Evolutionary conservation across 1,140 invertebrate species (phyloP).

Genomic region (Harpegnathos saltator): DNA sequence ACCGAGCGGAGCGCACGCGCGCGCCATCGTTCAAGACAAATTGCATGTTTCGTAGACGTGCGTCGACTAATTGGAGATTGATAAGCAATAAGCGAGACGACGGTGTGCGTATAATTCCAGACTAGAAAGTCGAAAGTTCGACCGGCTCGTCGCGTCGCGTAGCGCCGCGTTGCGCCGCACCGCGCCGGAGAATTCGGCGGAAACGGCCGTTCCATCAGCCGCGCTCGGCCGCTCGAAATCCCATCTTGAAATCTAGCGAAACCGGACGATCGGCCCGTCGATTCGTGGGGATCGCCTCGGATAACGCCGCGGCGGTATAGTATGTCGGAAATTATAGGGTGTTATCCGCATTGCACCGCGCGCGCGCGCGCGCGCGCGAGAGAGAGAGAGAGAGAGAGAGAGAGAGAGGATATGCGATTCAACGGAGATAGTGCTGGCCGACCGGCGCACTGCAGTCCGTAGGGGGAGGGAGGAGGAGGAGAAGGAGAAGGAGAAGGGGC

Average conservation of each 20-base stretch:
- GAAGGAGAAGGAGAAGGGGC: no score
- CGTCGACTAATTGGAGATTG: background rate
- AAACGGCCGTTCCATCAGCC: background rate
- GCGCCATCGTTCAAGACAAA: background rate
- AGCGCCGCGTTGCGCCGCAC: no score
- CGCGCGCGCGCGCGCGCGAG: constrained; percentile 65
- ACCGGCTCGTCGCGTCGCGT: no score
- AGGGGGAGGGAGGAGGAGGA: no score
- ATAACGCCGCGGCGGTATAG: constrained; percentile 80
- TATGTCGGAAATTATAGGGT: constrained; percentile 84
- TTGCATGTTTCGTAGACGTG: background rate
- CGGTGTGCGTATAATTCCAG: background rate
- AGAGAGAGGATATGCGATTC: constrained; percentile 81
- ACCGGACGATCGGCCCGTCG: constrained; percentile 76
- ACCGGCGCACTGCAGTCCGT: no score
- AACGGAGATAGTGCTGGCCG: constrained; percentile 77
- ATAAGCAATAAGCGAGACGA: background rate
- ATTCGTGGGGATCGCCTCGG: constrained; percentile 77
- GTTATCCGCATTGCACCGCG: constrained; percentile 78
- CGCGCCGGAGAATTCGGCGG: constrained; percentile 18
- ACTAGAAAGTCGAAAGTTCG: background rate
- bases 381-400: no score
- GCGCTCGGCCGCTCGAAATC: constrained; percentile 59
- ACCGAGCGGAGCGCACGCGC: no score
- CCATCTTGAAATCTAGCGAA: constrained; percentile 80